Conservation (phyloP, 2,797 vertebrate genomes). For the Rallus crepitans region DNA sequence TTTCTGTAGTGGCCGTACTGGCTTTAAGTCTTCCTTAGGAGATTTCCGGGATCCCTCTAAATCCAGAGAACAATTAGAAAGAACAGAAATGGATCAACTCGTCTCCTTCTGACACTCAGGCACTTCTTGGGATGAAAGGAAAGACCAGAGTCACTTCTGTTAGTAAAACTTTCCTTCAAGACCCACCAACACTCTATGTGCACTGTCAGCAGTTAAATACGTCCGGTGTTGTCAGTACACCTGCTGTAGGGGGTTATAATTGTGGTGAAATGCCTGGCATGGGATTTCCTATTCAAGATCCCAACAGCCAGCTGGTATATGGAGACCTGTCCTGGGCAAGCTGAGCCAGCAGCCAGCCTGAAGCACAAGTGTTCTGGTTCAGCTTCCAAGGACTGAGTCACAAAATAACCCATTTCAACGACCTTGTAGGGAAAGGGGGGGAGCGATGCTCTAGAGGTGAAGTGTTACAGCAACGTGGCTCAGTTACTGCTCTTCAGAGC, state of each 20-base stretch:
- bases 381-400: background rate
- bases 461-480: background rate
- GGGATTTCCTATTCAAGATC: background rate
- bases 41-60: constrained; percentile 74
- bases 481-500: background rate
- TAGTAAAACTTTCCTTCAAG: background rate
- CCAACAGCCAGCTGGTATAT: too few relatives aligned
- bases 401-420: background rate
- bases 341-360: fast-evolving
- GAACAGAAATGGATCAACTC: background rate
- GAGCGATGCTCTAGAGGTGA: background rate
- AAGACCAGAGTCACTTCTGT: background rate
- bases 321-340: background rate
- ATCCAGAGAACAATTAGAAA: constrained; percentile 24
- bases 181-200: too few relatives aligned
- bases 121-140: background rate
- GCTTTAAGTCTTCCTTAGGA: constrained; percentile 74
- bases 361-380: background rate
- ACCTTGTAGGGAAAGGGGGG: background rate
- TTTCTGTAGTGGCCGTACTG: constrained; percentile 73
- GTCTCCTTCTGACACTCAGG: background rate
- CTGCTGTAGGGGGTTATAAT: too few relatives aligned
- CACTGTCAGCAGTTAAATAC: too few relatives aligned
- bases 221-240: too few relatives aligned
- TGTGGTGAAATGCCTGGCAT: background rate